These are phyloP conservation scores for Melanerpes formicivorus DNA, from an alignment of 2,113 vertebrate genomes.

Conservation along the genomic window DNA sequence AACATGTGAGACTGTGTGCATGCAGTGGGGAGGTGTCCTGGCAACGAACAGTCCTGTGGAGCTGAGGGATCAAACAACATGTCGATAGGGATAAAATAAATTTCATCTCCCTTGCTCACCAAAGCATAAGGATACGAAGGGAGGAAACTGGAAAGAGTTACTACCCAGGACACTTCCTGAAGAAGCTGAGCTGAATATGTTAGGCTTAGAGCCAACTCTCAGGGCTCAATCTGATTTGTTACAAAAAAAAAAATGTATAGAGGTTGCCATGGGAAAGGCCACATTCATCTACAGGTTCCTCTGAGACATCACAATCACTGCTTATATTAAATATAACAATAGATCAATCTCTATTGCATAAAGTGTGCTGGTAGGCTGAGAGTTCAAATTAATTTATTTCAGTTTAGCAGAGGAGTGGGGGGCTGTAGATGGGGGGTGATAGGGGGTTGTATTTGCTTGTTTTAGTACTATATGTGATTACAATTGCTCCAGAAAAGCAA, in stretches of 20 bases:
- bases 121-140: background rate
- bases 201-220: background rate
- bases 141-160: background rate
- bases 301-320: background rate
- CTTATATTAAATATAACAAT: background rate
- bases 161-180: background rate
- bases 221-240: background rate
- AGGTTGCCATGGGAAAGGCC: background rate
- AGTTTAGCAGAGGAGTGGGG: rapidly evolving
- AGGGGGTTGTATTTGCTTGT: background rate
- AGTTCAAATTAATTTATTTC: background rate
- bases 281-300: background rate
- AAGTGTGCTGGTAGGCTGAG: background rate
- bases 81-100: background rate
- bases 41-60: background rate
- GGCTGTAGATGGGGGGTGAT: too few relatives aligned
- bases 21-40: background rate
- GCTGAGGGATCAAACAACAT: background rate
- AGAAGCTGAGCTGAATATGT: background rate
- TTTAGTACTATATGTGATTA: background rate
- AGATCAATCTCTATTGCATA: background rate
- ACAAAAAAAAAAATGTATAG: background rate
- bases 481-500: background rate
- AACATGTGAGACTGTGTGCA: background rate
- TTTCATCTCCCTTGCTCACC: background rate